phyloP scores from a whole-genome alignment of 2,797 vertebrate species.

The Erpetoichthys calabaricus region DNA sequence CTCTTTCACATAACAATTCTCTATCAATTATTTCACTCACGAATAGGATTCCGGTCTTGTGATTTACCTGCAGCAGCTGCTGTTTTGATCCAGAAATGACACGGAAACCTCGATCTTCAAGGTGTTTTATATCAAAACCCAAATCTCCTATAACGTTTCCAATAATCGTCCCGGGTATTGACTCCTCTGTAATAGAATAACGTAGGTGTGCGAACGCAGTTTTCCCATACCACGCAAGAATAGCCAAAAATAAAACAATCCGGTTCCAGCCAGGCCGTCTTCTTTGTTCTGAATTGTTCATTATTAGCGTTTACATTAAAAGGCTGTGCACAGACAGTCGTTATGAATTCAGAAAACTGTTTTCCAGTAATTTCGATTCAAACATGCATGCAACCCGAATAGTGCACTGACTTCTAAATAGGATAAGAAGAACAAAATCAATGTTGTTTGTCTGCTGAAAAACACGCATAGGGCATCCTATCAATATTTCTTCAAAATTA shows the following conservation, averaged over 20 bases:
- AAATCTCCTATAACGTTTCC: not conserved
- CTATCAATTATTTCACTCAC: not conserved
- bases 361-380: too few species aligned
- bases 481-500: too few species aligned
- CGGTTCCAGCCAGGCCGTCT: too few species aligned
- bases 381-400: too few species aligned
- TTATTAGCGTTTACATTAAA: too few species aligned
- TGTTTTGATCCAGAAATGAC: not conserved
- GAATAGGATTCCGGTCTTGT: not conserved
- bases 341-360: too few species aligned
- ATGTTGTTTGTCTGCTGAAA: too few species aligned
- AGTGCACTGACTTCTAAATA: too few species aligned
- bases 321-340: too few species aligned
- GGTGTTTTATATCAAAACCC: not conserved
- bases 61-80: not conserved
- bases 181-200: constrained; percentile 16
- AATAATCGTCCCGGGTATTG: not conserved
- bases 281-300: too few species aligned
- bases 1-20: not conserved
- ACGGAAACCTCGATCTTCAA: not conserved
- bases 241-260: constrained; percentile 2
- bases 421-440: too few species aligned
- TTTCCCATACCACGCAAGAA: constrained; percentile 11
- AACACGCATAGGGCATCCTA: too few species aligned
- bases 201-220: constrained; percentile 20